Base-by-base conservation (phyloP, 2,113 vertebrate genomes). In the Mola mola region DNA sequence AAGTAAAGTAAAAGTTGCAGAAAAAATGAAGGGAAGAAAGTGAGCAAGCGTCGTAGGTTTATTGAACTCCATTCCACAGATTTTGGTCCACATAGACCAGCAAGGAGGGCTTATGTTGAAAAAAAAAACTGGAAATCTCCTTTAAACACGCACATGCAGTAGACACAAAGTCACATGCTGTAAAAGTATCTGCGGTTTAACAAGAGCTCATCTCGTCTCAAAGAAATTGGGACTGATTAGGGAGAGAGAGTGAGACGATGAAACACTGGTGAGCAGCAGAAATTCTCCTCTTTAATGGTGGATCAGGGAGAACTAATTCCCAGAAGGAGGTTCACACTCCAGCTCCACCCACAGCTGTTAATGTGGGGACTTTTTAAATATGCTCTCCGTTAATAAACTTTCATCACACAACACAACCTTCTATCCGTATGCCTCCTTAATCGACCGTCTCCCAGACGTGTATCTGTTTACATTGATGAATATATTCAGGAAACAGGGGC, bases 231-330 rank as follows among this genome's bases (percentile, higher is more conserved):
- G 51, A 63, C 36, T n/a, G n/a, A n/a, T n/a, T n/a, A n/a, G n/a
- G n/a, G 21, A 41, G 41, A 12, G 37, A 65, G 53, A 66, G 66
- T 6, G 61, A 5, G 11, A 20, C 33, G 50, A 66, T 66, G 65
- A 70, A 68, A 58, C 36, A 33, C 8, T 38, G 10, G 20, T 34
- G 16, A 55, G 49, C 17, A 4, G 40, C 25, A 51, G 66, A 74
- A 57, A 62, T 58, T n/a, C 11, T 25, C 26, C 34, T 49, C 64
- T 81, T 61, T 79, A 63, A 78, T 70, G 62, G 53, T 49, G 49
- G 75, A 60, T 61, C 20, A 50, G 41, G 60, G 43, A 46, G 61
- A 67, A 55, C 47, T 66, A 65, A 81, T 60, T 72, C 62, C 68
- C 67, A 48, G 6, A 24, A 66, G 65, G 57, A 67, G 59, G 24